Base-by-base conservation (phyloP, 2,888 invertebrate genomes). In the Rhimphoctona megacephalus region DNA sequence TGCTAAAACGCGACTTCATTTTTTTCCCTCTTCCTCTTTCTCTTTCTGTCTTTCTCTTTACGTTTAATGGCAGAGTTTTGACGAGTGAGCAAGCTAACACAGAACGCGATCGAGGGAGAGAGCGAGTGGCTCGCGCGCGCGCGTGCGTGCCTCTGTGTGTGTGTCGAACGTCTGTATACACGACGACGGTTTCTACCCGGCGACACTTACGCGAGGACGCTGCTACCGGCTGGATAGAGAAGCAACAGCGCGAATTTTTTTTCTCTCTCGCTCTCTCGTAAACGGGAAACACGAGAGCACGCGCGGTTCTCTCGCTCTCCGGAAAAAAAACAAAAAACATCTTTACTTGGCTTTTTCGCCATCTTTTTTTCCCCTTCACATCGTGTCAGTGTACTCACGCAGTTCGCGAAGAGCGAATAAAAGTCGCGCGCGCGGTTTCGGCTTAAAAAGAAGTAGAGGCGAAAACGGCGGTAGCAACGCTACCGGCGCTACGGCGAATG, bases 181-280 rank as follows among this genome's bases (percentile, higher is more conserved):
- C 77, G 43, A 17, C 43, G 72, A 66, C 46, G 25, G 11, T 76
- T 78, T 66, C 49, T 78, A 78, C 66, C 78, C 81, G 74, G 52
- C 74, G 74, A 70, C 74, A 74, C 66, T 81, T 81, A 81, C 81
- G 81, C 81, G 74, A 81, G 81, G 81, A 81, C 81, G 73, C 73
- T 81, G n/a, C 73, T 54, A 81, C 73, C 81, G 74, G 81, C 67
- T 57, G 74, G 74, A 14, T n/a, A 74, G 66, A 73, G 67, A 81
- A 81, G 81, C 81, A 81, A 81, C 81, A 81, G 66, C 81, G 66
- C 74, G 80, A 49, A 25, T 43, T 36, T 33, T 52, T 46, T 67
- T 64, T 67, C 46, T 61, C 46, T 43, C 43, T 33, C 36, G n/a
- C 49, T 33, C 43, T 46, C 69, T 81, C 39, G 66, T 46, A 73